Base-by-base conservation (phyloP, 2,888 invertebrate genomes). In the Chymomyza procnemis region DNA sequence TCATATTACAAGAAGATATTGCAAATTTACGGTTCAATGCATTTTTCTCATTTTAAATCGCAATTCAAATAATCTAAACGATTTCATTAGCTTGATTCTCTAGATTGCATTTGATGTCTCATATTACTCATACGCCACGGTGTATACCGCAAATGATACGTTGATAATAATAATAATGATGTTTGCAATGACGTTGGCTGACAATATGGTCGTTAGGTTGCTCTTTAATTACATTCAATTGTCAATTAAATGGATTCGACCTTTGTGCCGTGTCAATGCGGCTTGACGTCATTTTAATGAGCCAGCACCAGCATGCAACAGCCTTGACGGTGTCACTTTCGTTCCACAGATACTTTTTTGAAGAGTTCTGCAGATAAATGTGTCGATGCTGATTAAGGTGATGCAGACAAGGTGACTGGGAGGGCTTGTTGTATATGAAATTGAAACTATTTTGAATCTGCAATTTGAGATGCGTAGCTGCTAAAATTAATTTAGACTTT, bases 191-290 rank as follows among this genome's bases (percentile, higher is more conserved):
- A 41, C 2, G 34, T 12, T 2, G 34, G 34, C 12, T 41, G 12
- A 41, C 34, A 12, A 41, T 41, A 12, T 41, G 12, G 34, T 41
- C 12, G 19, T 50, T 19, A 16, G n/a, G n/a, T 46, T 16, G 54
- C 62, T n/a, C n/a, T 69, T 70, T 78, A 79, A 79, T 79, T 79
- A 75, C 64, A 66, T 61, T 73, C 76, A 79, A 79, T 79, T 79
- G 75, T 64, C 66, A 77, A 77, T 71, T 79, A 75, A 81, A 79
- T 79, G 59, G 69, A 69, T 72, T 71, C 75, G 75, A 79, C 75
- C 75, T 81, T 72, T 64, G 48, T 58, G 9, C 34, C 34, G 9
- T 41, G 34, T 12, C 34, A 1, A 12, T 41, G 6, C 12, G 1
- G 34, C 12, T 41, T 41, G 34, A 12, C 34, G 34, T 41, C 34